Percentiles rank a stretch among this genome's conserved stretches.
Evolutionary conservation across 2,888 invertebrate species (phyloP).

Genomic region (Tipula lateralis): DNA sequence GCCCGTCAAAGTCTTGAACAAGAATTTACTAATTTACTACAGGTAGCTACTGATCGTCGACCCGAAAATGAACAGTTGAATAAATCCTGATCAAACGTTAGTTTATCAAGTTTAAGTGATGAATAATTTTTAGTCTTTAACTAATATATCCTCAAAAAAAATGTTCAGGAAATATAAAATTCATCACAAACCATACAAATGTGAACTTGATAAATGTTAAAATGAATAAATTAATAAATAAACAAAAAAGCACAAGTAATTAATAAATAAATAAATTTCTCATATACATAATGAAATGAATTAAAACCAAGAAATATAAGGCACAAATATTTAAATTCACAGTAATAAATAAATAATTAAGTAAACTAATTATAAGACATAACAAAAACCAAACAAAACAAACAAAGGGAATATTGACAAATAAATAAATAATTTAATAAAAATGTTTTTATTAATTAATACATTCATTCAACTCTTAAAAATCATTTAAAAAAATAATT

Average conservation of each 20-base stretch:
- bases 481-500: constrained; percentile 1
- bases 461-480: neutral
- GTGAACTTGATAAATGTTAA: neutral
- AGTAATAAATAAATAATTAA: neutral
- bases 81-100: constrained; percentile 50
- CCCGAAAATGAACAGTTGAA: constrained; percentile 51
- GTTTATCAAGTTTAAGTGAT: constrained; percentile 46
- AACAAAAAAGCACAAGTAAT: neutral
- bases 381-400: constrained; percentile 6
- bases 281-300: neutral
- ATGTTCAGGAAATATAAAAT: neutral
- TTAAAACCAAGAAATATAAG: neutral
- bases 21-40: constrained; percentile 83
- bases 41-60: constrained; percentile 77
- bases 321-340: constrained; percentile 19
- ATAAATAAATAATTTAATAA: constrained; percentile 19
- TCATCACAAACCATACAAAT: neutral
- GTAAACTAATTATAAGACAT: neutral
- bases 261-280: neutral
- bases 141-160: neutral
- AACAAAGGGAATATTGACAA: constrained; percentile 15
- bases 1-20: constrained; percentile 85
- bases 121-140: constrained; percentile 37
- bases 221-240: neutral
- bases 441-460: neutral